Conservation (phyloP, 2,113 vertebrate genomes). For the Phaetusa simplex region DNA sequence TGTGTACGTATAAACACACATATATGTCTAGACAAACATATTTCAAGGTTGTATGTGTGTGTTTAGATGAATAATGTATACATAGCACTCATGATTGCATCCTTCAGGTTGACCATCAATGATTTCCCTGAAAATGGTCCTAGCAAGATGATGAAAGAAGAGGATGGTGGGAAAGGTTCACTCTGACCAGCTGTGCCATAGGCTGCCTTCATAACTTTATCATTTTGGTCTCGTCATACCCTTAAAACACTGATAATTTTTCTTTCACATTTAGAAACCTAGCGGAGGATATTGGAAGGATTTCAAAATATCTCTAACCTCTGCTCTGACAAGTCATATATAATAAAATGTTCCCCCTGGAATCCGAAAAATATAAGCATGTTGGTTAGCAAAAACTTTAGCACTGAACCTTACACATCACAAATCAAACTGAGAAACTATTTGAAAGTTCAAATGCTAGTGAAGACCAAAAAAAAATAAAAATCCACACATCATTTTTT, state of each 20-base stretch:
- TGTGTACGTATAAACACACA: background rate
- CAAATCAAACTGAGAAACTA: conserved; percentile 35
- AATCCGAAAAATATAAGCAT: background rate
- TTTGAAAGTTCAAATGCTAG: conserved; percentile 29
- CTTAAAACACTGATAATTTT: background rate
- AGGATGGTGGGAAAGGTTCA: background rate
- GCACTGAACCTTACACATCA: background rate
- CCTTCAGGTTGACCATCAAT: background rate
- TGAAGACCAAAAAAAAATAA: background rate
- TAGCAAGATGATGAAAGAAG: background rate
- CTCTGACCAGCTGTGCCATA: background rate
- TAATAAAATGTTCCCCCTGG: background rate
- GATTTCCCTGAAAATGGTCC: background rate
- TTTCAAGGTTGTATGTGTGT: background rate
- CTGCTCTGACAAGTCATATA: background rate
- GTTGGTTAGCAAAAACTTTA: conserved; percentile 8
- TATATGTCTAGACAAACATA: background rate
- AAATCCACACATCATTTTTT: background rate
- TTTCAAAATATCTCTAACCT: background rate
- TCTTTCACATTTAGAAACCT: conserved; percentile 7
- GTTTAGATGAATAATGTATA: background rate
- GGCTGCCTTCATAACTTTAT: background rate
- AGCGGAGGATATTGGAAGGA: background rate
- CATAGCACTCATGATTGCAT: background rate
- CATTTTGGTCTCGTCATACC: background rate